These are phyloP conservation scores for Trematocara marginatum DNA, from an alignment of 2,113 vertebrate species.

Conservation along the genomic window DNA sequence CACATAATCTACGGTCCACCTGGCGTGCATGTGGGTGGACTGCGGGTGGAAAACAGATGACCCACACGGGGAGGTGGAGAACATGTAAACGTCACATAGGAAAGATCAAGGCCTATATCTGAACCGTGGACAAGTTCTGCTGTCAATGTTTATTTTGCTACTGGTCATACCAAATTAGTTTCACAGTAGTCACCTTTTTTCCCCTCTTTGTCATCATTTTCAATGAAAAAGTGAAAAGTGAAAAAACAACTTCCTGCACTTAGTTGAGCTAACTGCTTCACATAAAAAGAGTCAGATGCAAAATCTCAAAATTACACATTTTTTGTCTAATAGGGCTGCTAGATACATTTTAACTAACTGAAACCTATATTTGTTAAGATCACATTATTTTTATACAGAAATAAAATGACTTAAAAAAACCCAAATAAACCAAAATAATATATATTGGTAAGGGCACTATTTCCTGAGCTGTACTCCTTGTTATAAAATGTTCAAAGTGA, in stretches of 20 bases:
- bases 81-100: conserved; percentile 49
- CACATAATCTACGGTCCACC: conserved; percentile 42
- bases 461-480: neutral
- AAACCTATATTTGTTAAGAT: neutral
- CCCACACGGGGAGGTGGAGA: conserved; percentile 31
- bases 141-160: conserved; percentile 31
- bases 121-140: conserved; percentile 25
- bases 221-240: neutral
- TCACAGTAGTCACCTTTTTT: neutral
- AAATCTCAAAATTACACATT: neutral
- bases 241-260: neutral
- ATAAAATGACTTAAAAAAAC: neutral
- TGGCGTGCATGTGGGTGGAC: conserved; percentile 48
- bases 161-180: conserved; percentile 14
- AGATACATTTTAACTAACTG: neutral
- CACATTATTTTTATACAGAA: neutral
- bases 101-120: conserved; percentile 34
- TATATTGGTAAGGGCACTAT: neutral
- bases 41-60: conserved; percentile 50
- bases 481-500: neutral
- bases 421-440: accelerated
- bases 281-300: neutral
- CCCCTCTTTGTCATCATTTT: neutral
- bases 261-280: neutral
- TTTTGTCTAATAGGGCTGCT: neutral